Conservation (phyloP, 2,888 invertebrate species). For the Drosophila kanekoi region DNA sequence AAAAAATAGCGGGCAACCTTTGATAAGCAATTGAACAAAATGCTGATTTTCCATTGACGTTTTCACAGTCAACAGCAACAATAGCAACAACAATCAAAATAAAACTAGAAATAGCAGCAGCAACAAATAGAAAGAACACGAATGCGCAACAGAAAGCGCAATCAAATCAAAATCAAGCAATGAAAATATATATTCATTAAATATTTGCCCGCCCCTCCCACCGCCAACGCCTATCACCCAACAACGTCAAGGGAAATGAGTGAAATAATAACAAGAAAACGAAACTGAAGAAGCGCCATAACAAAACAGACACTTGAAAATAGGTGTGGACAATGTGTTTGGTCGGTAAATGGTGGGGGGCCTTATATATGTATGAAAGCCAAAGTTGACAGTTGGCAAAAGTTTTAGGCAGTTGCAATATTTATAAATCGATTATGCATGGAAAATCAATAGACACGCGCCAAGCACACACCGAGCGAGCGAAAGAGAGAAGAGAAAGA, state of each 20-base stretch:
- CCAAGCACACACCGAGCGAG: slow-evolving; percentile 6
- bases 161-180: slow-evolving; percentile 56
- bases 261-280: slow-evolving; percentile 11
- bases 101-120: slow-evolving; percentile 26
- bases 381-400: slow-evolving; percentile 57
- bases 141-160: slow-evolving; percentile 51
- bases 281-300: slow-evolving; percentile 21
- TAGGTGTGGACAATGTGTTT: slow-evolving; percentile 29
- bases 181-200: slow-evolving; percentile 53
- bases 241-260: slow-evolving; percentile 23
- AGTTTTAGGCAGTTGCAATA: slow-evolving; percentile 62
- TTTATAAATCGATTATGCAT: slow-evolving; percentile 70
- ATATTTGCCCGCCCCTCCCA: slow-evolving; percentile 40
- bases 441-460: slow-evolving; percentile 66
- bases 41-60: slow-evolving; percentile 48
- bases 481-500: slow-evolving; percentile 5
- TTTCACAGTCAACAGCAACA: slow-evolving; percentile 26
- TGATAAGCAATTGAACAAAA: slow-evolving; percentile 45
- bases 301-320: slow-evolving; percentile 32
- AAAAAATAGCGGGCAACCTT: slow-evolving; percentile 21
- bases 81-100: slow-evolving; percentile 14
- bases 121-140: slow-evolving; percentile 15
- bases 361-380: slow-evolving; percentile 18
- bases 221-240: too few species aligned
- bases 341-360: background rate